These are phyloP conservation scores for Poeciliopsis retropinna DNA, from an alignment of 2,113 vertebrate genomes.

Conservation along the genomic window DNA sequence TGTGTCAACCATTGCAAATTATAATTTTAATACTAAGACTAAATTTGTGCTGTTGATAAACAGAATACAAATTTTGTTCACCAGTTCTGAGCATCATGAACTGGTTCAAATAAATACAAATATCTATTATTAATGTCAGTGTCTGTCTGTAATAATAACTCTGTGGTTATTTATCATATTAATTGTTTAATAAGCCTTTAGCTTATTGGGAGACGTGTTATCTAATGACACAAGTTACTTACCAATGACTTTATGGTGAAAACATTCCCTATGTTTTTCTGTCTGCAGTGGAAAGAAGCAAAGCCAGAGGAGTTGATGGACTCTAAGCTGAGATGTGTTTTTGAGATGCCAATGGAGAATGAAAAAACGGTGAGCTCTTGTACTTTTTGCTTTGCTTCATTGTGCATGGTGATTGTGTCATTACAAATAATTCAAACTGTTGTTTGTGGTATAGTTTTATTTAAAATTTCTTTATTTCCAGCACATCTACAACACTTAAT, in stretches of 20 bases:
- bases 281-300: constrained; percentile 95
- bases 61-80: background rate
- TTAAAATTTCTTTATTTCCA: background rate
- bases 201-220: too few relatives aligned
- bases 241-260: background rate
- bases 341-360: constrained; percentile 94
- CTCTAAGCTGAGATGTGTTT: constrained; percentile 98
- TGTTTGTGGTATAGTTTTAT: background rate
- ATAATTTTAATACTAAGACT: background rate
- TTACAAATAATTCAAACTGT: background rate
- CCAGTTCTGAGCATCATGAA: background rate
- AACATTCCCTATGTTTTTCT: background rate
- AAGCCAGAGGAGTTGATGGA: constrained; percentile 99
- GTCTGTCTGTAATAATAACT: too few relatives aligned
- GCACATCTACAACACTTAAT: background rate
- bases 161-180: too few relatives aligned
- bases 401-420: background rate
- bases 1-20: too few relatives aligned
- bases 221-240: too few relatives aligned
- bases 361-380: constrained; percentile 90
- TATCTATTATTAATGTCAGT: too few relatives aligned
- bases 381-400: background rate
- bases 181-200: too few relatives aligned
- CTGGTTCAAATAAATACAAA: background rate
- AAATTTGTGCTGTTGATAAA: background rate